A percentile compares a stretch with the other conserved stretches of the same genome.
phyloP scores from a whole-genome alignment of 2,888 invertebrate species.

The Leucophenga montana region DNA sequence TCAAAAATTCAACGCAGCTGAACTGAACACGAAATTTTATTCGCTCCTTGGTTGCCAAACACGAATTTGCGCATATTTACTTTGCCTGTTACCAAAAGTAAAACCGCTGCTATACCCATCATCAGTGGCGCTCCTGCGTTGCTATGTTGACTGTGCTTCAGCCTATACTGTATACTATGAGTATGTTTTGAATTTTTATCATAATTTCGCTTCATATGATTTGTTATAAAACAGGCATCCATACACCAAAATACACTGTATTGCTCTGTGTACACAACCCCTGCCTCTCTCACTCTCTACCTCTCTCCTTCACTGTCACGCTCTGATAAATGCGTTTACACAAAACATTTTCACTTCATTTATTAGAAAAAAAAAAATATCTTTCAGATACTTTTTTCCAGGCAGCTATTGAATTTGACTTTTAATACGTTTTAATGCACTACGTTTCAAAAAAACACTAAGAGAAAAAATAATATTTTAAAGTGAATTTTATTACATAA shows the following conservation, averaged over 20 bases:
- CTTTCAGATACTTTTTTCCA: background rate
- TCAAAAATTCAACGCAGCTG: constrained; percentile 12
- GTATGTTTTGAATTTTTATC: constrained; percentile 46
- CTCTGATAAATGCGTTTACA: constrained; percentile 62
- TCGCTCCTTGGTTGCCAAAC: constrained; percentile 51
- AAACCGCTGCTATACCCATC: background rate
- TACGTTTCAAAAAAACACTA: background rate
- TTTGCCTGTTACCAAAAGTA: constrained; percentile 35
- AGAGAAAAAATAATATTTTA: constrained; percentile 18
- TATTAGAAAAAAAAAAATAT: constrained; percentile 44
- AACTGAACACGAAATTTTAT: constrained; percentile 5
- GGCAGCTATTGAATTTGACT: too few relatives aligned
- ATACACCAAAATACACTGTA: background rate
- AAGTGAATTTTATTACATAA: background rate
- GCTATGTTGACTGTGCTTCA: background rate
- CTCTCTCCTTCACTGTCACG: background rate
- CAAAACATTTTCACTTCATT: constrained; percentile 65
- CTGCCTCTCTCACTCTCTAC: background rate
- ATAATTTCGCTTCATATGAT: constrained; percentile 49
- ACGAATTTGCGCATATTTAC: constrained; percentile 65
- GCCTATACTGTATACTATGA: constrained; percentile 15
- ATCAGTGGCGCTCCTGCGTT: background rate
- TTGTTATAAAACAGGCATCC: background rate
- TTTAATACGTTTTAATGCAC: too few relatives aligned
- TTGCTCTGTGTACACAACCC: background rate